Evolutionary conservation across 2,113 vertebrate genomes (phyloP).

Genomic region (Nannospalax galili): DNA sequence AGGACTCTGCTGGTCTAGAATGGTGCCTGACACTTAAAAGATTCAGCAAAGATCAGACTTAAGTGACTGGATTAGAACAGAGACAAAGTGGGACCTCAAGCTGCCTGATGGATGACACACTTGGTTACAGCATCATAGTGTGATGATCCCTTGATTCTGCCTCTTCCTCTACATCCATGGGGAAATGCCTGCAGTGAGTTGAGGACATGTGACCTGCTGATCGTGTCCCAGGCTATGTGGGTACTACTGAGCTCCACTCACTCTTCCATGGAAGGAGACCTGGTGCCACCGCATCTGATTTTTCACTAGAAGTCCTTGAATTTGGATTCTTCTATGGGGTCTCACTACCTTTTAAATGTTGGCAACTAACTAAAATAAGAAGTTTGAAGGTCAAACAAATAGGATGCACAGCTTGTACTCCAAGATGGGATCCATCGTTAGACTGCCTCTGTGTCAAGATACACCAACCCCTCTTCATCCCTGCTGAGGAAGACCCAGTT

Average conservation of each 20-base stretch:
- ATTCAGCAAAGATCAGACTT: background rate
- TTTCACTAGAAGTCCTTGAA: background rate
- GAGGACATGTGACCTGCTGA: too few relatives aligned
- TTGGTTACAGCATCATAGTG: fast-evolving
- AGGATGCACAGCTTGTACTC: background rate
- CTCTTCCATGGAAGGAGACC: fast-evolving
- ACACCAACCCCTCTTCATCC: background rate
- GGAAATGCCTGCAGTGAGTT: background rate
- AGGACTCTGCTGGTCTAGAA: background rate
- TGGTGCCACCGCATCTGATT: background rate
- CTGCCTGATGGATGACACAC: background rate
- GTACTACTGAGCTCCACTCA: background rate
- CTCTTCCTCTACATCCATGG: background rate
- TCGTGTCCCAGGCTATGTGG: fast-evolving
- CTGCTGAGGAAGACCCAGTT: background rate
- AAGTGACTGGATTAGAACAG: background rate
- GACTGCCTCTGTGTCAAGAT: too few relatives aligned
- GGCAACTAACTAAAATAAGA: background rate
- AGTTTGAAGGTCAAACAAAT: background rate
- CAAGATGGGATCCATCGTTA: background rate
- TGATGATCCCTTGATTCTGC: background rate
- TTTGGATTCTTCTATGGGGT: background rate
- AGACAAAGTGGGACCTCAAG: background rate
- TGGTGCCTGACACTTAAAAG: background rate
- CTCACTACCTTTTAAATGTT: background rate